These are phyloP conservation scores for Neoarius graeffei DNA, from an alignment of 2,113 vertebrate species.

Conservation along the genomic window DNA sequence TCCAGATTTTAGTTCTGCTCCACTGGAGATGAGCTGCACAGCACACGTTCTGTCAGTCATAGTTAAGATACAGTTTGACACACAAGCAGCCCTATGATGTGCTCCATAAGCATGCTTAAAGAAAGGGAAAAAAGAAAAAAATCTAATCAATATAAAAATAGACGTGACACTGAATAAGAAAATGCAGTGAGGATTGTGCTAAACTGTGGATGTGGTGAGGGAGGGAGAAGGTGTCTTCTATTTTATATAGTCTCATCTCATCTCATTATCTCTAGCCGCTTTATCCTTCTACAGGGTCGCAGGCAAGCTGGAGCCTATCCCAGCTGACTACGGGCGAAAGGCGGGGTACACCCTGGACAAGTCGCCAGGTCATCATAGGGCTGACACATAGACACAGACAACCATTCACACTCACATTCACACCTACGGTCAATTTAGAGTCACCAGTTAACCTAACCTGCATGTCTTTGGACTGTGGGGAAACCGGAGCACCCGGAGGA, in stretches of 20 bases:
- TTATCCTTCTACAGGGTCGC: no score
- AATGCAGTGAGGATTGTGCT: not conserved
- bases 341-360: no score
- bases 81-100: slow-evolving; percentile 62
- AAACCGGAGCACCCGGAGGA: no score
- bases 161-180: slow-evolving; percentile 47
- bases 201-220: not conserved
- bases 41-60: slow-evolving; percentile 78
- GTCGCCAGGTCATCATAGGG: no score
- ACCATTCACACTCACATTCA: no score
- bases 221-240: not conserved
- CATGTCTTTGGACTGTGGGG: no score
- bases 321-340: no score
- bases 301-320: no score
- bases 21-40: slow-evolving; percentile 85
- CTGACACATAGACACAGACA: no score
- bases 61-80: slow-evolving; percentile 84
- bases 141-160: slow-evolving; percentile 52
- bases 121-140: slow-evolving; percentile 18
- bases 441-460: no score
- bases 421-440: no score
- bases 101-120: slow-evolving; percentile 68
- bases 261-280: no score
- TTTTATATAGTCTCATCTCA: not conserved
- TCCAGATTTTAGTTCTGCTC: slow-evolving; percentile 98